Percentiles rank a stretch among this genome's conserved stretches.
These are phyloP conservation scores for Chaetodon auriga DNA, from an alignment of 2,113 vertebrate species.

Conservation along the genomic window DNA sequence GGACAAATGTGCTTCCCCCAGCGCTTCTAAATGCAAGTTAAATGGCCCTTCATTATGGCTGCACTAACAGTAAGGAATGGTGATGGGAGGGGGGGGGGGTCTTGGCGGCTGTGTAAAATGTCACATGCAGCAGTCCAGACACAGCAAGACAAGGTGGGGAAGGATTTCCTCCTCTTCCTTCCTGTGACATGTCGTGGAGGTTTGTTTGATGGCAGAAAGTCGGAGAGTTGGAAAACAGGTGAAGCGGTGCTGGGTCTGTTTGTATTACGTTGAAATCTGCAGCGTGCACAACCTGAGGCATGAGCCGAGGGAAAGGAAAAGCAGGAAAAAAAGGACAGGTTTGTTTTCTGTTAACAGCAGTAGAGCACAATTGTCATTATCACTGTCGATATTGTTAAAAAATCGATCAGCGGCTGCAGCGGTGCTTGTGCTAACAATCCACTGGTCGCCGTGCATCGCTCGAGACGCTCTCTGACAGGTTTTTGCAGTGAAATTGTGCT, in stretches of 20 bases:
- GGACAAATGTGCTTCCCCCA: slow-evolving; percentile 64
- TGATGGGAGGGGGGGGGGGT: neutral
- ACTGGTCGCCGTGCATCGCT: neutral
- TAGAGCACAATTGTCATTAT: slow-evolving; percentile 16
- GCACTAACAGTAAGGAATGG: slow-evolving; percentile 21
- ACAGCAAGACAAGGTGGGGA: slow-evolving; percentile 30
- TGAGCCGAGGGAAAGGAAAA: neutral
- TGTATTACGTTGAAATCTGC: neutral
- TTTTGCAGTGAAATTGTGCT: neutral
- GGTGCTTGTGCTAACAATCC: neutral
- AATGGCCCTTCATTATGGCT: slow-evolving; percentile 52
- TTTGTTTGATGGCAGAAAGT: slow-evolving; percentile 24
- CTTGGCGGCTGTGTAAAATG: slow-evolving; percentile 30
- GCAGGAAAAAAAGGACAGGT: neutral
- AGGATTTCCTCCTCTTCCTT: slow-evolving; percentile 3
- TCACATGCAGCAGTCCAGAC: slow-evolving; percentile 32
- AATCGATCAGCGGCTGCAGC: neutral
- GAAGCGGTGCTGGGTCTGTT: neutral
- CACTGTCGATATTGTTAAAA: neutral
- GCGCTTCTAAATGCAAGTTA: slow-evolving; percentile 64
- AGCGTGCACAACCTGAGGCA: neutral
- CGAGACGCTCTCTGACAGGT: neutral
- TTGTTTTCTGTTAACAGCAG: slow-evolving; percentile 2
- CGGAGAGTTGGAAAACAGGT: slow-evolving; percentile 14
- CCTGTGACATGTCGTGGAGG: slow-evolving; percentile 7